Evolutionary conservation across 2,797 vertebrate genomes (phyloP).

Genomic region (Buphagus erythrorhynchus): DNA sequence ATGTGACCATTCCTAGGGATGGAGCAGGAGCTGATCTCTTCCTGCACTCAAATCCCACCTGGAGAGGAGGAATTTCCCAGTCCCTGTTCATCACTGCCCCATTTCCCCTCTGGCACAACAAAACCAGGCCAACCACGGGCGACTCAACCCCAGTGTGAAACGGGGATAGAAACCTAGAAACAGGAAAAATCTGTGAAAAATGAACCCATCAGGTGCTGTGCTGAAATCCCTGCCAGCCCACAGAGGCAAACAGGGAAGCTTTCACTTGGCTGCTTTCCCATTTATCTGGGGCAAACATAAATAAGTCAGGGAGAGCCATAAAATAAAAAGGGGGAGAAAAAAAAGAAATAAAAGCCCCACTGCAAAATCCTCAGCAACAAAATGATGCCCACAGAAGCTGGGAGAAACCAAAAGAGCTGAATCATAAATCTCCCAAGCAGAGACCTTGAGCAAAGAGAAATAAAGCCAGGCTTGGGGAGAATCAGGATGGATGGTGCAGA

Average conservation of each 20-base stretch:
- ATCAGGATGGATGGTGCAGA: neutral
- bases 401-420: neutral
- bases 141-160: neutral
- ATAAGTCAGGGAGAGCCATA: neutral
- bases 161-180: neutral
- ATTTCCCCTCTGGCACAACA: neutral
- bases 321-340: accelerated
- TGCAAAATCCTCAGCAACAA: neutral
- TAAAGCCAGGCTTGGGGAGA: neutral
- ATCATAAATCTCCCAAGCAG: neutral
- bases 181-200: neutral
- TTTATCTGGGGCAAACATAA: conserved; percentile 23
- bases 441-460: conserved; percentile 13
- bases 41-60: neutral
- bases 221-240: conserved; percentile 3
- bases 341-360: neutral
- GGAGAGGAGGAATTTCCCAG: neutral
- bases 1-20: neutral
- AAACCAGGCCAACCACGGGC: neutral
- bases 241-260: neutral
- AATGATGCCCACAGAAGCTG: neutral
- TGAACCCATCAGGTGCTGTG: neutral
- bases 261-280: conserved; percentile 2
- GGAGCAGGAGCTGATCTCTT: neutral
- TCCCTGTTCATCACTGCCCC: neutral